Conservation (phyloP, 2,888 invertebrate species). For the Oligia fasciuncula region DNA sequence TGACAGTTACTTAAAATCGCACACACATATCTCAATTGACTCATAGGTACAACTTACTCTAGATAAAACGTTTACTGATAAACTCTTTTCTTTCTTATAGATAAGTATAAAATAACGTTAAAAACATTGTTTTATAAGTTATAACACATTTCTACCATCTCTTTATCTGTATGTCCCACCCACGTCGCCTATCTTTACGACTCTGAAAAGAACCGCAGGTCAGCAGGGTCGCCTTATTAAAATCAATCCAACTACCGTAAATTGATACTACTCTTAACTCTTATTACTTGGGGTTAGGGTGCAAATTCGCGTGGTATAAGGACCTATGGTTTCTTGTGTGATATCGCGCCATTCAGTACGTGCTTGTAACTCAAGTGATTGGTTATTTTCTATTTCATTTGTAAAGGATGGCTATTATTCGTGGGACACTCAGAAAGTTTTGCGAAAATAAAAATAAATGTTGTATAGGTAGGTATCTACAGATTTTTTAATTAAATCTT, state of each 20-base stretch:
- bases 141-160: conserved; percentile 54
- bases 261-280: conserved; percentile 16
- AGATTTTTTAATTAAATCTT: too few relatives aligned
- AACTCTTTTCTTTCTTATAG: conserved; percentile 22
- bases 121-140: conserved; percentile 36
- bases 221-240: conserved; percentile 54
- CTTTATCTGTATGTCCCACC: conserved; percentile 67
- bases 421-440: too few relatives aligned
- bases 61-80: conserved; percentile 18
- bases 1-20: neutral
- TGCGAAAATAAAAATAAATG: too few relatives aligned
- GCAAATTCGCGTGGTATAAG: conserved; percentile 20
- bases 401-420: neutral
- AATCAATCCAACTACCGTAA: conserved; percentile 24
- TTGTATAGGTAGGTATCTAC: too few relatives aligned
- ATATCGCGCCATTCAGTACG: conserved; percentile 56
- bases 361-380: conserved; percentile 50
- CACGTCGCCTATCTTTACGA: conserved; percentile 73
- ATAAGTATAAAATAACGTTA: conserved; percentile 11
- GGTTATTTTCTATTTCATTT: conserved; percentile 44
- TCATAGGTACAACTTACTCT: conserved; percentile 21
- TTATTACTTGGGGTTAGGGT: conserved; percentile 34
- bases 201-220: conserved; percentile 69
- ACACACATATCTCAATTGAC: conserved; percentile 16
- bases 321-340: conserved; percentile 1